Evolutionary conservation across 1,140 invertebrate genomes (phyloP).

Genomic region (Polyergus mexicanus): DNA sequence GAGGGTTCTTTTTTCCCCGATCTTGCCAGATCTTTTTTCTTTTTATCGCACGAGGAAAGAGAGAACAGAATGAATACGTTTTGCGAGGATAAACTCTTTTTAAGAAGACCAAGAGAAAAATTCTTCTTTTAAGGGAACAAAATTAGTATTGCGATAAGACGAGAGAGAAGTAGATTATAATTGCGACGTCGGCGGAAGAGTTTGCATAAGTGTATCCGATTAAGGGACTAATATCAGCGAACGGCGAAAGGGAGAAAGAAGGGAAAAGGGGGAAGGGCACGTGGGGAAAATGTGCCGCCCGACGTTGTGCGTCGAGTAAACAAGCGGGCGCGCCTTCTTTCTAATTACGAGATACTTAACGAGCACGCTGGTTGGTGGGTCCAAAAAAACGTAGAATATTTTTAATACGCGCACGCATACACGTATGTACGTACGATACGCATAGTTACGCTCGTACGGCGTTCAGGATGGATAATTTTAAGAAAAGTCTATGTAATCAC

Average conservation of each 20-base stretch:
- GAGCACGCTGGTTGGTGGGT: slow-evolving; percentile 86
- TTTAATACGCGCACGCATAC: slow-evolving; percentile 67
- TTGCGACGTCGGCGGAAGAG: slow-evolving; percentile 4
- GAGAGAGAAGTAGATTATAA: slow-evolving; percentile 35
- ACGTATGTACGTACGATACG: neutral
- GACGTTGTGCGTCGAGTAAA: slow-evolving; percentile 39
- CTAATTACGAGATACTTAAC: slow-evolving; percentile 77
- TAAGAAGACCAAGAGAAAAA: neutral
- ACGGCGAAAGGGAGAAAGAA: neutral
- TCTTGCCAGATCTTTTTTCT: neutral
- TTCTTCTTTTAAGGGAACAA: neutral
- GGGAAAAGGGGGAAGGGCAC: neutral
- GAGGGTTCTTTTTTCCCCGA: neutral
- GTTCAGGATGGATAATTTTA: slow-evolving; percentile 59
- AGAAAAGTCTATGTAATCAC: slow-evolving; percentile 60
- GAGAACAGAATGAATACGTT: neutral
- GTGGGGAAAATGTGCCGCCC: slow-evolving; percentile 61
- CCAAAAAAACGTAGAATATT: slow-evolving; percentile 86
- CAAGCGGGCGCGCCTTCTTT: slow-evolving; percentile 63
- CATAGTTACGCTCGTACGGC: slow-evolving; percentile 6
- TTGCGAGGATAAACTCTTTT: neutral
- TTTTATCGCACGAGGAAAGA: neutral
- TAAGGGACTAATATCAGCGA: slow-evolving; percentile 63
- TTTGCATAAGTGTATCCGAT: slow-evolving; percentile 67
- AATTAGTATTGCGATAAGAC: slow-evolving; percentile 31